Evolutionary conservation across 2,797 vertebrate genomes (phyloP).

Genomic region (Emys orbicularis): DNA sequence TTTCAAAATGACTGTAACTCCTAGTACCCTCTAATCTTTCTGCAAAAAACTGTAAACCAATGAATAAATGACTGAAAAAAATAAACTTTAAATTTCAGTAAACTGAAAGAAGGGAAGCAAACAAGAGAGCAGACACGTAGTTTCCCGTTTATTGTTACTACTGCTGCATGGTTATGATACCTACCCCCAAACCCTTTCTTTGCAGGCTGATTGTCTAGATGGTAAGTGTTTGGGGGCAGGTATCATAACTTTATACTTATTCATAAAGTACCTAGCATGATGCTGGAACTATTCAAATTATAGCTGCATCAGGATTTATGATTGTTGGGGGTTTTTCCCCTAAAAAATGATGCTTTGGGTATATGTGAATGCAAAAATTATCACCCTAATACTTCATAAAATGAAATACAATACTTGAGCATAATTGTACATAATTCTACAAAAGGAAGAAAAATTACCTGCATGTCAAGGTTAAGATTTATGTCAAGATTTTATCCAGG

Average conservation of each 20-base stretch:
- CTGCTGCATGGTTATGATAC: background rate
- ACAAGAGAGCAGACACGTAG: background rate
- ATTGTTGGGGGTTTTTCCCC: background rate
- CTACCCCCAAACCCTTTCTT: background rate
- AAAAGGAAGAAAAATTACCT: background rate
- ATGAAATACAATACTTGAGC: background rate
- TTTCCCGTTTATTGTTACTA: background rate
- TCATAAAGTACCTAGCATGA: background rate
- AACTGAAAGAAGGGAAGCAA: background rate
- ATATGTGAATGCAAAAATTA: background rate
- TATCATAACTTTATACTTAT: background rate
- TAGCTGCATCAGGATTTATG: background rate
- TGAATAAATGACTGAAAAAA: background rate
- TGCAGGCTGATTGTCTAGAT: background rate
- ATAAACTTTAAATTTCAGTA: background rate
- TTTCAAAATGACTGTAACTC: background rate
- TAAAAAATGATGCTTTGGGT: background rate
- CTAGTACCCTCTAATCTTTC: background rate
- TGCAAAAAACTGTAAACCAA: background rate
- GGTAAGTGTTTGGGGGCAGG: background rate
- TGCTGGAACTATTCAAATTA: background rate
- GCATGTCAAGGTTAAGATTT: background rate
- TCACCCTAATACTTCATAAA: background rate
- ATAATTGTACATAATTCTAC: background rate
- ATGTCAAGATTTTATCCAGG: background rate